Base-by-base conservation (phyloP, 2,113 vertebrate genomes). In the Silurus glanis region DNA sequence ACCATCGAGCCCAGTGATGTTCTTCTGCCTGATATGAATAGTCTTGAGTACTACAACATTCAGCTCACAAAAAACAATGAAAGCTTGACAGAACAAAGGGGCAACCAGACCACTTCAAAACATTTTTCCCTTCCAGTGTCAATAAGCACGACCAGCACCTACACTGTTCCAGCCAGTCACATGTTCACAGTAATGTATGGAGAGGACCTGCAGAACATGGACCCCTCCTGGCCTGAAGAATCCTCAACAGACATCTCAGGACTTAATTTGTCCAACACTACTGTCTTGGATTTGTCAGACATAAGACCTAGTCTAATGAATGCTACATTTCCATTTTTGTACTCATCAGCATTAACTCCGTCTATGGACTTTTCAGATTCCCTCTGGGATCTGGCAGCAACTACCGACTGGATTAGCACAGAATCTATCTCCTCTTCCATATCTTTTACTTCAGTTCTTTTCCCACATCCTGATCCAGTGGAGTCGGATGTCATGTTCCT, bases 21-120 rank as follows among this genome's bases (percentile, higher is more conserved):
- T 58, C 94, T 96, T 12, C 89, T 96, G 84, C 95, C 95, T 9
- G 95, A 96, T 53, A 96, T 96, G 95, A 96, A 96, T 91, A 96
- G 95, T 82, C 89, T 95, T 86, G 95, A 96, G 86, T 96, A 94
- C 87, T 95, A 94, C 90, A 95, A 93, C 83, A 94, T 91, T 80
- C 94, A 95, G 86, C 71, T 93, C 88, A 91, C 88, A 75, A 95
- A 93, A 90, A 93, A 91, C 13, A 93, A 92, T 89, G 87, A 84
- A 79, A 89, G 78, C 82, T 90, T 90, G 17, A 88, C 89, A 75
- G 93, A 94, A 83, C 92, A 94, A 28, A 87, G 87, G 17, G 88
- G 89, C 67, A 94, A 95, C 45, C 37, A 91, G 53, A 88, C 89
- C 9, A 84, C 85, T 45, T 82, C 83, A 12, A 83, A 86, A 81